Conservation (phyloP, 2,888 invertebrate species). For the Drosophila ustulata region DNA sequence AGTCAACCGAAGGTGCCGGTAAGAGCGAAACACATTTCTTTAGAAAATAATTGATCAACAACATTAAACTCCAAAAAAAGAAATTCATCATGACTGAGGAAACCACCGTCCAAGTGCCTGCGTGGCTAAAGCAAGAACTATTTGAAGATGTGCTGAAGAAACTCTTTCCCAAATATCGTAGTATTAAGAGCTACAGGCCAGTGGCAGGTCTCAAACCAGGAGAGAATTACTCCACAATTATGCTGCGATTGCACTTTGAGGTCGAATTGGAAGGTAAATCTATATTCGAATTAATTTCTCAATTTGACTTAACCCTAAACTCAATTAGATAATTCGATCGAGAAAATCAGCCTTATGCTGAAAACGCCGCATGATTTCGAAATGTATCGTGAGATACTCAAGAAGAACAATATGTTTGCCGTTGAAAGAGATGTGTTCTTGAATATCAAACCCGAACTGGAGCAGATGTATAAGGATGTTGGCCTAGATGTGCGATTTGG, state of each 20-base stretch:
- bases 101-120: conserved; percentile 2
- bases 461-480: conserved; percentile 57
- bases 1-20: background rate
- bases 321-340: conserved; percentile 5
- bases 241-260: conserved; percentile 58
- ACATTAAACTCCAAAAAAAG: background rate
- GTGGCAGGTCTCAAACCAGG: conserved; percentile 61
- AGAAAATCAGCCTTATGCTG: conserved; percentile 56
- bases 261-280: conserved; percentile 12
- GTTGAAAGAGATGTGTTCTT: conserved; percentile 71
- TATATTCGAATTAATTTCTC: background rate
- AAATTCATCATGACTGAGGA: conserved; percentile 7
- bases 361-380: conserved; percentile 60
- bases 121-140: conserved; percentile 4
- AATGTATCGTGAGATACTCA: conserved; percentile 55
- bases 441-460: conserved; percentile 69
- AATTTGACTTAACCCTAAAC: background rate
- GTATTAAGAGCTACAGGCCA: conserved; percentile 15
- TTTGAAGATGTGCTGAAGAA: conserved; percentile 14
- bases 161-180: background rate
- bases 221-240: conserved; percentile 77
- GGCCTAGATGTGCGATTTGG: conserved; percentile 57
- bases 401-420: conserved; percentile 65
- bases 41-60: background rate
- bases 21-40: background rate